Percentiles rank a stretch among this genome's conserved stretches.
phyloP scores from a whole-genome alignment of 2,888 invertebrate species.

The Thyatira batis region DNA sequence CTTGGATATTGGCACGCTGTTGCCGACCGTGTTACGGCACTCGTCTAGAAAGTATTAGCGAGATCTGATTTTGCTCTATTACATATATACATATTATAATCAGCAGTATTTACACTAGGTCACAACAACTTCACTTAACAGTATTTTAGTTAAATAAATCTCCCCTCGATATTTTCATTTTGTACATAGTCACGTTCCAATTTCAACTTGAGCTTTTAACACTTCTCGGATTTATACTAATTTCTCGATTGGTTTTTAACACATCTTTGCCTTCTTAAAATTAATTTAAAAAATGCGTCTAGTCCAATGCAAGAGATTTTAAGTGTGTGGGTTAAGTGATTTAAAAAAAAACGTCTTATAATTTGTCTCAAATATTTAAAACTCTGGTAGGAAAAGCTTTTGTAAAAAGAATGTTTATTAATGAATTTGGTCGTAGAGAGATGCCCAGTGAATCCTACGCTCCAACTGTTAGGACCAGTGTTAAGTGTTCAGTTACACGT shows the following conservation, averaged over 20 bases:
- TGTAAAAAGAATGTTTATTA: slow-evolving; percentile 56
- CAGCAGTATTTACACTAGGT: slow-evolving; percentile 69
- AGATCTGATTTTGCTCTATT: slow-evolving; percentile 69
- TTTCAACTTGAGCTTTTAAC: slow-evolving; percentile 45
- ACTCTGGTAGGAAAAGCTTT: slow-evolving; percentile 58
- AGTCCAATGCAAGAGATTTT: slow-evolving; percentile 81
- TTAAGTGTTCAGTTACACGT: slow-evolving; percentile 78
- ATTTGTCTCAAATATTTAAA: slow-evolving; percentile 48
- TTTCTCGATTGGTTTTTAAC: slow-evolving; percentile 73
- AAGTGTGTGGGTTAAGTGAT: slow-evolving; percentile 73
- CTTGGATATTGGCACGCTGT: slow-evolving; percentile 53
- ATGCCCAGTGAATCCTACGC: slow-evolving; percentile 47
- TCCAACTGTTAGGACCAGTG: slow-evolving; percentile 69
- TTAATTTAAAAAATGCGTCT: slow-evolving; percentile 77
- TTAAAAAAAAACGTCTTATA: slow-evolving; percentile 44
- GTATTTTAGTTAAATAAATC: slow-evolving; percentile 74
- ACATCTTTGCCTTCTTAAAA: slow-evolving; percentile 79
- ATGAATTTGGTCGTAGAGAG: slow-evolving; percentile 51
- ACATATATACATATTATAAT: slow-evolving; percentile 60
- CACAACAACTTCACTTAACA: slow-evolving; percentile 66
- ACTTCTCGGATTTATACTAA: slow-evolving; percentile 52
- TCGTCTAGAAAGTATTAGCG: slow-evolving; percentile 56
- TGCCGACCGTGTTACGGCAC: slow-evolving; percentile 37
- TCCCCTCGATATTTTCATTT: slow-evolving; percentile 55
- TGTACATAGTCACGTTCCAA: slow-evolving; percentile 63